Base-by-base conservation (phyloP, 1,140 invertebrate genomes). In the Philotrypesis tridentata region DNA sequence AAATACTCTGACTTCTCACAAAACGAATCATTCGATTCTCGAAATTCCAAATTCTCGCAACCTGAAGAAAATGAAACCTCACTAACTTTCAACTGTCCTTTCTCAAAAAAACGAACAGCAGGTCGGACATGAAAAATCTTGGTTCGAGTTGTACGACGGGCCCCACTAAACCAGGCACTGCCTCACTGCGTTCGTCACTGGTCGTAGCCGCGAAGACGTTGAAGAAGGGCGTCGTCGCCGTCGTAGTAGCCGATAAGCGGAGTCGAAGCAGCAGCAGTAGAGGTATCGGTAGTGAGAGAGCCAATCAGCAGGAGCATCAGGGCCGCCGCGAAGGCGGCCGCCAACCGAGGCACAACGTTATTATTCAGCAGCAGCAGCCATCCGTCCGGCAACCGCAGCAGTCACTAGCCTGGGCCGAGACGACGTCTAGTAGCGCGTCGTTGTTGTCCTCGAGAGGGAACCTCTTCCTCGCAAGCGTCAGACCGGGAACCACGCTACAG, bases 61-160 rank as follows among this genome's bases (percentile, higher is more conserved):
- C n/a, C n/a, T n/a, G n/a, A n/a, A n/a, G n/a, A n/a, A n/a, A n/a
- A n/a, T n/a, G n/a, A n/a, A n/a, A n/a, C n/a, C n/a, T n/a, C n/a
- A n/a, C n/a, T n/a, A n/a, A n/a, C n/a, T n/a, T n/a, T n/a, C n/a
- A n/a, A n/a, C n/a, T n/a, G n/a, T n/a, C n/a, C n/a, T n/a, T n/a
- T n/a, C n/a, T n/a, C 11, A 70, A 70, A 33, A 25, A 65, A 14
- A 68, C 23, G 33, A 65, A 6, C 43, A 82, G 75, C 86, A 91
- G 90, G 90, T 91, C 90, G 91, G 91, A 92, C 91, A 92, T 92
- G 91, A 92, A 91, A 92, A 91, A 91, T 92, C 90, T 91, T 92
- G 91, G 90, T 92, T 91, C 89, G 90, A 89, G 89, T 90, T 78
- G 81, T 82, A 82, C 67, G 90, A 92, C 90, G 90, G 90, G 90